phyloP scores from a whole-genome alignment of 30 jellyfish, hydroid and myxozoan genomes.

The Aurelia sp. region DNA sequence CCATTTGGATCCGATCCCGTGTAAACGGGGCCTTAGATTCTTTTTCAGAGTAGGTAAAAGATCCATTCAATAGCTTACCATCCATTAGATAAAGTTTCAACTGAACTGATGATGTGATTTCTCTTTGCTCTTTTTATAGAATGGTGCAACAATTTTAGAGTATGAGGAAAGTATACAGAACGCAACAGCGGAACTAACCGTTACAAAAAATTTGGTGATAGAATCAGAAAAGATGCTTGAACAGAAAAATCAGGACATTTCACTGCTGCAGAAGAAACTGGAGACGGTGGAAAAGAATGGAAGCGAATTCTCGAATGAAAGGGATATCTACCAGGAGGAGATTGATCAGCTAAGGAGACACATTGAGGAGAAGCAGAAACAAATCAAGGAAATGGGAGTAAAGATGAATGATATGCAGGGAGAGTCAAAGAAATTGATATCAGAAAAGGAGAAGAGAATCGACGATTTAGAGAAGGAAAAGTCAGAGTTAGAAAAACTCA shows the following conservation, averaged over 20 bases:
- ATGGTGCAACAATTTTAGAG: conserved; percentile 44
- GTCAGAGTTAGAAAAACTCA: conserved; percentile 1
- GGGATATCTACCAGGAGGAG: conserved; percentile 57
- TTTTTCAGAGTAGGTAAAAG: no score
- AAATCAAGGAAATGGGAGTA: conserved; percentile 1
- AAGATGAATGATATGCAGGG: conserved; percentile 22
- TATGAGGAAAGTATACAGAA: conserved; percentile 38
- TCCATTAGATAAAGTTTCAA: background rate
- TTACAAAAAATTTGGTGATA: conserved; percentile 15
- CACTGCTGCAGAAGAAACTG: conserved; percentile 14
- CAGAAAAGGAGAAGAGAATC: conserved; percentile 63
- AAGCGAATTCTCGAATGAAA: conserved; percentile 16
- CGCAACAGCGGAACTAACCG: conserved; percentile 51
- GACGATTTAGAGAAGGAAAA: conserved; percentile 50
- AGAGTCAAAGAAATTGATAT: background rate
- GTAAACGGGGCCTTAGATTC: no score
- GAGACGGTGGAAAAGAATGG: conserved; percentile 35
- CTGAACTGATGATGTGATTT: background rate
- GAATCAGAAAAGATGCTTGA: conserved; percentile 40
- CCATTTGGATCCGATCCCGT: no score
- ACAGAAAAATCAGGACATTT: conserved; percentile 24
- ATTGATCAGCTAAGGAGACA: conserved; percentile 25
- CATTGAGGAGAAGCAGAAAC: conserved; percentile 69
- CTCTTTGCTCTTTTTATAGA: conserved; percentile 5
- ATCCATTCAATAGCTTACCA: no score